Percentiles rank a stretch among this genome's conserved stretches.
Evolutionary conservation across 35 echinoderm and acorn worm genomes (phyloP).

Genomic region (Lytechinus variegatus): DNA sequence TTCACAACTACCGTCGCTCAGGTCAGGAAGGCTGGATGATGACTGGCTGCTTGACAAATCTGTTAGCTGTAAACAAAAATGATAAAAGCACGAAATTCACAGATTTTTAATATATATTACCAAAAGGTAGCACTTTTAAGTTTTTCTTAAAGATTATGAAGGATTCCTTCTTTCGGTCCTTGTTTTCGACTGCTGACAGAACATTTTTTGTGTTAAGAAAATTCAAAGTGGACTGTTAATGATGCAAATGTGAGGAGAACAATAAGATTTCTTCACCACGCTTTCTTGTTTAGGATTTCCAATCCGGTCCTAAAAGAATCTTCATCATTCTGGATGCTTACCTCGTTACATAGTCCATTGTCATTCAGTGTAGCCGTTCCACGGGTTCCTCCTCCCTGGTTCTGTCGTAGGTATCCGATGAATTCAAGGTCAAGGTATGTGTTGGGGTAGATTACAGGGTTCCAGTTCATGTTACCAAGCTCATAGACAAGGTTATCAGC

Average conservation of each 20-base stretch:
- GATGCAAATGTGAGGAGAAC: no score
- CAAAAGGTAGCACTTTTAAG: background rate
- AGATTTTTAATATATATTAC: background rate
- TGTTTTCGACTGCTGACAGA: background rate
- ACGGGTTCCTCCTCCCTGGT: background rate
- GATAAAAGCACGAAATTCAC: background rate
- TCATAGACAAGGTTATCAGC: background rate
- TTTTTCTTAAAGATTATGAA: no score
- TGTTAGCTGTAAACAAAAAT: no score
- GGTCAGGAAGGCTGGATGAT: slow-evolving; percentile 2
- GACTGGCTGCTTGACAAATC: background rate
- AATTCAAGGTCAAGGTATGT: slow-evolving; percentile 11
- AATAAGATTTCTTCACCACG: no score
- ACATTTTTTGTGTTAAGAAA: no score
- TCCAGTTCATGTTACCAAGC: slow-evolving; percentile 35
- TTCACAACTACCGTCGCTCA: slow-evolving; percentile 29
- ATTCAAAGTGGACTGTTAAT: no score
- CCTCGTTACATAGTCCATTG: slow-evolving; percentile 7
- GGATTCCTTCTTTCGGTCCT: background rate
- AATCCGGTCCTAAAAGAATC: no score
- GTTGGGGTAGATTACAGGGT: background rate
- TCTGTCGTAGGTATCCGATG: slow-evolving; percentile 15
- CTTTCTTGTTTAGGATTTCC: no score
- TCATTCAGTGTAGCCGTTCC: background rate
- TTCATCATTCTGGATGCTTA: background rate